Base-by-base conservation (phyloP, 1,140 invertebrate genomes). In the Saxidomus purpurata region DNA sequence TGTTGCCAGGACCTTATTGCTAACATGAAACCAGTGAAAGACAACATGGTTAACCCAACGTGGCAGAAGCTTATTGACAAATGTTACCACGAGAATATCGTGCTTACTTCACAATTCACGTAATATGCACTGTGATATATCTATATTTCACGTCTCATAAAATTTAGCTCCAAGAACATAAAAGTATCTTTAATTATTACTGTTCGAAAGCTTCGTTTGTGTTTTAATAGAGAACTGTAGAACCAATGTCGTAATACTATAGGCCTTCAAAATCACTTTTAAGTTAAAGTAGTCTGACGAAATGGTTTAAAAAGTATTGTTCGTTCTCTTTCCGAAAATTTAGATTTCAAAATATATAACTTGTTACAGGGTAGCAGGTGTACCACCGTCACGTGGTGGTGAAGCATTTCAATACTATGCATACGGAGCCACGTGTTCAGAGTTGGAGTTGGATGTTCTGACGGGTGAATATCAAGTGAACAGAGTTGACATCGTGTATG, bases 401-500 rank as follows among this genome's bases (percentile, higher is more conserved):
- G 28, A 83, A 0, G 1, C 49, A 15, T 74, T 79, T 77, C 38
- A 49, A 2, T 92, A 92, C 55, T 61, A 74, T 77, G 69, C 80
- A 6, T 93, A 91, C 52, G 82, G 87, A 19, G 92, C 88, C 43
- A 76, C 87, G 6, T 90, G 86, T 38, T 28, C 87, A 3, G 91
- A 93, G 82, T 90, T 90, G 22, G 92, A 93, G 49, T 69, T 93
- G 22, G 92, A 93, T 36, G 89, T 92, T 8, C 88, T 93, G 25
- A 93, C 93, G 6, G 93, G 93, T 15, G 90, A 93, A 71, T 90
- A 90, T 31, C 71, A 98, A 95, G 97, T 97, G 95, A 47, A 87
- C 52, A 76, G 95, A 25, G 91, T 93, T 13, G 95, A 96, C 81
- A 89, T 96, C 11, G 91, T 96, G 34, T 95, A 95, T 86, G 96